Base-by-base conservation (phyloP, 2,888 invertebrate species). In the Tillus elongatus region DNA sequence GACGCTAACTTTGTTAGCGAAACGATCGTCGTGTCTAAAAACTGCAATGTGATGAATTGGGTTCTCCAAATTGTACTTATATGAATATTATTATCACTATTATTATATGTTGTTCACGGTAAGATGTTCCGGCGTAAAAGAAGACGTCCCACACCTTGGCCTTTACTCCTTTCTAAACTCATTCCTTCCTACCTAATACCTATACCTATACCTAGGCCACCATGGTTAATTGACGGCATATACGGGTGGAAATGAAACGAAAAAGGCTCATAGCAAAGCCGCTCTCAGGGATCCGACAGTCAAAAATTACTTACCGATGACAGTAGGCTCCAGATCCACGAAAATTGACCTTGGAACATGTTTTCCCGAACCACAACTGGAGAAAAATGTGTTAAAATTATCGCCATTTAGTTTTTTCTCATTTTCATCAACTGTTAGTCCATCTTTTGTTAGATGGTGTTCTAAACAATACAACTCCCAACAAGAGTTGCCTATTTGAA, bases 251-350 rank as follows among this genome's bases (percentile, higher is more conserved):
- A 6, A 19, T 19, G 9, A 19, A 19, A 19, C 24, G 6, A 19
- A 8, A 6, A 6, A 19, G 9, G 9, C 6, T 19, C 9, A 19
- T 6, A 19, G 13, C 15, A 13, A 13, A 2, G 4, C 2, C 11
- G 10, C 14, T 13, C 27, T 9, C 6, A n/a, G n/a, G n/a, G n/a
- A n/a, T n/a, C n/a, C n/a, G n/a, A n/a, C n/a, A n/a, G n/a, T n/a
- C n/a, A n/a, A 28, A 15, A 13, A 8, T 13, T 2, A 35, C 67
- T 51, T 46, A 68, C 70, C 73, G 10, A 76, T 71, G 26, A 76
- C 80, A 30, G 79, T 79, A 19, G 79, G 80, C 59, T 80, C 80
- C 36, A 80, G 65, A 58, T 81, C 80, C 24, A 81, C 73, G 55
- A 78, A 76, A 15, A 78, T 72, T 3, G 70, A 74, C 40, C 79